Evolutionary conservation across 2,888 invertebrate genomes (phyloP).

Genomic region (Amiota minor): DNA sequence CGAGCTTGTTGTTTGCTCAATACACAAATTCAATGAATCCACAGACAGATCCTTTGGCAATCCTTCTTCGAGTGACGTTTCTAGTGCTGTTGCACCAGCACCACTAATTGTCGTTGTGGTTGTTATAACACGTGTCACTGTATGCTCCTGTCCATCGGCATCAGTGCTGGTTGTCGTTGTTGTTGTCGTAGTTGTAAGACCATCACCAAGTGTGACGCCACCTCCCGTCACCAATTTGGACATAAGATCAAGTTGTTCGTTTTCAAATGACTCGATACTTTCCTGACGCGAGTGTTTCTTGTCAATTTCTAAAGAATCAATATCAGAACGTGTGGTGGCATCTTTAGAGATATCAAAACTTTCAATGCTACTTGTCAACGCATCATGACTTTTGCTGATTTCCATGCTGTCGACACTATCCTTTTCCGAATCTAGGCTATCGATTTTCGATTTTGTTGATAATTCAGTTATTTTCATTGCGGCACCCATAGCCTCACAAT

Average conservation of each 20-base stretch:
- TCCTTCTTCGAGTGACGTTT: slow-evolving; percentile 45
- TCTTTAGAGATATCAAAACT: slow-evolving; percentile 74
- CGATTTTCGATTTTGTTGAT: slow-evolving; percentile 71
- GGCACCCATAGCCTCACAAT: slow-evolving; percentile 73
- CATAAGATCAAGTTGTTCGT: slow-evolving; percentile 63
- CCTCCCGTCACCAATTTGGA: slow-evolving; percentile 56
- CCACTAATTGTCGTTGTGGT: slow-evolving; percentile 55
- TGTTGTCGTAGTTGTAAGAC: slow-evolving; percentile 63
- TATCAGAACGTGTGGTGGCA: slow-evolving; percentile 69
- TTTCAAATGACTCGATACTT: slow-evolving; percentile 71
- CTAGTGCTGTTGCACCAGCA: slow-evolving; percentile 42
- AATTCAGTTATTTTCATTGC: slow-evolving; percentile 78
- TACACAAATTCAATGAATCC: slow-evolving; percentile 75
- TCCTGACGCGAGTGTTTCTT: slow-evolving; percentile 68
- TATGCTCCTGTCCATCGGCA: slow-evolving; percentile 65
- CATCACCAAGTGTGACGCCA: slow-evolving; percentile 57
- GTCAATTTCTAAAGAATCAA: slow-evolving; percentile 71
- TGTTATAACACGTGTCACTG: slow-evolving; percentile 56
- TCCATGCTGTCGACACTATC: slow-evolving; percentile 82
- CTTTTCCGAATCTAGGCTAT: slow-evolving; percentile 75
- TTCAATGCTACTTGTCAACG: slow-evolving; percentile 77
- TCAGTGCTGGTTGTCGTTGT: slow-evolving; percentile 68
- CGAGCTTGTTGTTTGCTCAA: slow-evolving; percentile 83
- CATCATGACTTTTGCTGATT: slow-evolving; percentile 76
- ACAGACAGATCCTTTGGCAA: slow-evolving; percentile 70